Evolutionary conservation across 2,113 vertebrate genomes (phyloP), one percentile per base, ranked within the genome.

Genomic region (Synchiropus splendidus): DNA sequence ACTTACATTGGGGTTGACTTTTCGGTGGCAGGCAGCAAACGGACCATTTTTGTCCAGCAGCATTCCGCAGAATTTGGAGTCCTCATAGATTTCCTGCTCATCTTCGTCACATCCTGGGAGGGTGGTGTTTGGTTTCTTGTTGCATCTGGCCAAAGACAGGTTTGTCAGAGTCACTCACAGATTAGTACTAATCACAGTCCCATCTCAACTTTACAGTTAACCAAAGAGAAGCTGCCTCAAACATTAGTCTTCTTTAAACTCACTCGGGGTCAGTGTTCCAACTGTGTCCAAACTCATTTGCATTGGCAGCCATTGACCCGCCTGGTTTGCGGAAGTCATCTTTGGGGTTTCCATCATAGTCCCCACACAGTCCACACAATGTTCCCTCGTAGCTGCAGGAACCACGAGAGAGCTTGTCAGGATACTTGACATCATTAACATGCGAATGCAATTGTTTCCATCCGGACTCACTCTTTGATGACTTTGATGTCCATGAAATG

Each of bases 331-430:
- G 74, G 78, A 85, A 85, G 52, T 86, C 85, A 41, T 85, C 73
- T 14, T 66, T 58, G 14, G 61, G 1, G 15, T 82, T 36, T 47
- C 53, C 61, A 38, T 87, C 61, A 34, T 85, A 86, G 45, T 86
- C 73, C 27, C 83, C 86, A 61, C 83, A 86, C 58, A 87, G 68
- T 14, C 85, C 84, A 67, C 84, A 87, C 17, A 86, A 58, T 27
- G 47, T 46, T 12, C 70, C 36, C 32, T 80, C 27, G 48, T 83
- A 87, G 54, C 85, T 87, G 59, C 9, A 61, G 1, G 66, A 18
- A 6, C 14, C 36, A 37, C 13, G 9, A 37, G 14, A 16, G n/a
- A 42, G 27, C 9, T 11, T 37, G 2, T 2, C 36, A 16, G 1
- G 14, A 37, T 13, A 10, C 16, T 16, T 9, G 9, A 9, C 21